Base-by-base conservation (phyloP, 2,888 invertebrate species). In the Elaeidobius kamerunicus region DNA sequence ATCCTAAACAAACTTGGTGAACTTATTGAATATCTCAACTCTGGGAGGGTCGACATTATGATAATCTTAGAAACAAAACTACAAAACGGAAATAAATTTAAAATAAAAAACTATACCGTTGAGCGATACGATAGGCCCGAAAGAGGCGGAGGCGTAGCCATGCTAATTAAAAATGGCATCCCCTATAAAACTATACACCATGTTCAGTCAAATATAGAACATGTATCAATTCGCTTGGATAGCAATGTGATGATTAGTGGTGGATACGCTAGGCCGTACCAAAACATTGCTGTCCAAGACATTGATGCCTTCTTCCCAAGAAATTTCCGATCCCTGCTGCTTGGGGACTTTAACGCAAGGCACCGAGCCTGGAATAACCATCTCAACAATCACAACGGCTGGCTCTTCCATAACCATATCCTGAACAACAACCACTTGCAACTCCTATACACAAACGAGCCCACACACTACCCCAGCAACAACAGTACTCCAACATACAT, bases 51-150 rank as follows among this genome's bases (percentile, higher is more conserved):
- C 27, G 43, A 43, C 15, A 19, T 43, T 30, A 30, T 30, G 7
- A 28, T 43, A 12, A 15, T 43, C 15, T 14, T 43, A 9, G 43
- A 43, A 43, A 43, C 43, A 15, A 27, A 16, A 15, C 27, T 43
- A 7, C 7, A 19, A 3, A 9, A 43, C n/a, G 30, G 6, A 3
- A 17, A 30, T 15, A 27, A 16, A 30, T 6, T 43, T 28, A 12
- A 27, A 5, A 9, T 43, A 4, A 7, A 15, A 4, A n/a, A 30
- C 15, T 43, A 14, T 30, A 18, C 4, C n/a, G 5, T 43, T 3
- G 43, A 43, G 28, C 14, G 43, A n/a, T n/a, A 14, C 15, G 43
- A 43, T 16, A 43, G 28, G 14, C n/a, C 3, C 4, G 11, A 43
- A 7, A 14, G 15, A 7, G 43, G 43, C n/a, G 19, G 28, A 11